These are phyloP conservation scores for Resseliella maxima DNA, from an alignment of 2,888 invertebrate species.

Conservation along the genomic window DNA sequence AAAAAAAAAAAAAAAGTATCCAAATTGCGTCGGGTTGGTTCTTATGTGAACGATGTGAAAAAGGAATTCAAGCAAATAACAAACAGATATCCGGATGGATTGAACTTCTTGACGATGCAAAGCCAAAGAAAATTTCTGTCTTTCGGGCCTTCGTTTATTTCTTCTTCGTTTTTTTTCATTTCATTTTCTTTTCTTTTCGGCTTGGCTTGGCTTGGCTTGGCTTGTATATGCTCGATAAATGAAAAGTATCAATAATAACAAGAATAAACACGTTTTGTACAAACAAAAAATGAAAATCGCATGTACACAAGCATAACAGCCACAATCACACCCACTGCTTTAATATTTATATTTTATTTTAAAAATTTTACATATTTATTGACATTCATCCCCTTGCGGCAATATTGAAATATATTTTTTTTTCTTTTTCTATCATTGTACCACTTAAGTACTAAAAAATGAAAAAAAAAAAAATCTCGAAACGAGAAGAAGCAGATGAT, in stretches of 20 bases:
- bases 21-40: not conserved
- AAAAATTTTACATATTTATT: constrained; percentile 54
- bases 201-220: not conserved
- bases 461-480: constrained; percentile 29
- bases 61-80: constrained; percentile 4
- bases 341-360: constrained; percentile 54
- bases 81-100: constrained; percentile 22
- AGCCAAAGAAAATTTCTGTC: constrained; percentile 23
- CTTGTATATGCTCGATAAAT: not conserved
- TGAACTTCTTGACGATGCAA: constrained; percentile 25
- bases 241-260: constrained; percentile 51
- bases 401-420: not conserved
- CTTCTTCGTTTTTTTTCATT: not conserved
- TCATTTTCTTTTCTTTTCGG: not conserved
- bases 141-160: not conserved
- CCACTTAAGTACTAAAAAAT: constrained; percentile 32
- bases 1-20: too few relatives aligned
- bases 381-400: constrained; percentile 55
- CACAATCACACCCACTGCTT: constrained; percentile 41
- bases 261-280: constrained; percentile 46
- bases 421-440: constrained; percentile 26
- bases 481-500: not conserved
- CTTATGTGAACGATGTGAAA: not conserved
- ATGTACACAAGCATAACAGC: not conserved
- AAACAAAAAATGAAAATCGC: constrained; percentile 52